Evolutionary conservation across 2,888 invertebrate genomes (phyloP).

Genomic region (Phortica magna): DNA sequence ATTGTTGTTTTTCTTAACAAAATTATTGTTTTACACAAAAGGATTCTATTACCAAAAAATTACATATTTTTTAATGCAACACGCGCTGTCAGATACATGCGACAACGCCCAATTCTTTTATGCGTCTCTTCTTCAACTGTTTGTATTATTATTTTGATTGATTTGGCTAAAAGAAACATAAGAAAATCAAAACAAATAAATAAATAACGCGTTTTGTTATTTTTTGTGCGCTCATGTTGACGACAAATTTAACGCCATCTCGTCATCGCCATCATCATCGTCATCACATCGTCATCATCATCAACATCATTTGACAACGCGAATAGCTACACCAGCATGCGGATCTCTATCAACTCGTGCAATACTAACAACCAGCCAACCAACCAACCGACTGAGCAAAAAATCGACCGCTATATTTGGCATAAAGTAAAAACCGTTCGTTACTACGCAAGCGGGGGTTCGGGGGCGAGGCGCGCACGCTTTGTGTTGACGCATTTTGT

Average conservation of each 20-base stretch:
- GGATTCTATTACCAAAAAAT: too few species aligned
- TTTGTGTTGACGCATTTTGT: slow-evolving; percentile 9
- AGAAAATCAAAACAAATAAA: not conserved
- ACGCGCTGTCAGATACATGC: not conserved
- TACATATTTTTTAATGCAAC: too few species aligned
- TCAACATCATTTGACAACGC: not conserved
- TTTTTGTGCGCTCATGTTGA: not conserved
- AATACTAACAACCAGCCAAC: not conserved
- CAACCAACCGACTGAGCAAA: not conserved
- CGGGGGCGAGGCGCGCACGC: not conserved
- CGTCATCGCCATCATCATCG: not conserved
- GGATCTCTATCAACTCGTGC: not conserved
- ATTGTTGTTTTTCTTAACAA: too few species aligned
- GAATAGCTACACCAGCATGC: not conserved
- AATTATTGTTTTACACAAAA: too few species aligned
- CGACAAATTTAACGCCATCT: slow-evolving; percentile 17
- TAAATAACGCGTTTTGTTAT: not conserved
- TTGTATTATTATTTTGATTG: not conserved
- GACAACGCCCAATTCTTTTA: not conserved
- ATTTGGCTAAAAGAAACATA: slow-evolving; percentile 5
- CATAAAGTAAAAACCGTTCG: not conserved
- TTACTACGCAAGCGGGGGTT: too few species aligned
- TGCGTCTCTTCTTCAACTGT: not conserved
- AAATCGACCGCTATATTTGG: slow-evolving; percentile 26
- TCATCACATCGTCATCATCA: not conserved